Base-by-base conservation (phyloP, 64 coral and sea anemone species). In the Montipora foliosa region DNA sequence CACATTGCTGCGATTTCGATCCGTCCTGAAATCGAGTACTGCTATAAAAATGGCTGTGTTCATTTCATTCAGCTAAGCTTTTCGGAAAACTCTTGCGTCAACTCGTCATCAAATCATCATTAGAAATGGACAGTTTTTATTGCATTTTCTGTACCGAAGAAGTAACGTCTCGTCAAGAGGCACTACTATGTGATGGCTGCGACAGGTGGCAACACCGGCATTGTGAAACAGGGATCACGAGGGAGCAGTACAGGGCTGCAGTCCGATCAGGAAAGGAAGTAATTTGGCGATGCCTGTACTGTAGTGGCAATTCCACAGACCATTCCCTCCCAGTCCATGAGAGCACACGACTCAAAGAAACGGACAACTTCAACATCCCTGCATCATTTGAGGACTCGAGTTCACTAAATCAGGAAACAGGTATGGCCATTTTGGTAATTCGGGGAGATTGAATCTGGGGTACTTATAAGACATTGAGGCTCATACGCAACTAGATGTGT, bases 191-290 rank as follows among this genome's bases (percentile, higher is more conserved):
- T 53, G 51, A 53, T 53, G 51, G 51, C 51, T 73, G 20, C 69
- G 22, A 76, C 29, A 76, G 74, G 74, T 76, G 74, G 74, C 74
- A 76, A 76, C 25, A 76, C 25, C 44, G 74, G 74, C 11, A 4
- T 44, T 76, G 74, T 44, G 24, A 76, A 44, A 76, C 25, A 76
- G 74, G 74, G 24, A 76, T 76, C 74, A 76, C 74, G 25, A 76
- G 74, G 74, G 74, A 76, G 44, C 5, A 76, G 24, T 46, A 44
- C 74, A 76, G 24, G 25, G 74, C 74, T 47, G 74, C 29, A 76
- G 44, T 76, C 24, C 25, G 5, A 76, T 46, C 74, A 76, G 74
- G 74, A 76, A 76, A 76, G 74, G 74, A 76, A 46, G 37, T 76
- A 44, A 44, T 76, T 76, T 76, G 44, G 74, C 8, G 24, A 76